Conservation (phyloP, 1,140 invertebrate species). For the Myzus persicae region DNA sequence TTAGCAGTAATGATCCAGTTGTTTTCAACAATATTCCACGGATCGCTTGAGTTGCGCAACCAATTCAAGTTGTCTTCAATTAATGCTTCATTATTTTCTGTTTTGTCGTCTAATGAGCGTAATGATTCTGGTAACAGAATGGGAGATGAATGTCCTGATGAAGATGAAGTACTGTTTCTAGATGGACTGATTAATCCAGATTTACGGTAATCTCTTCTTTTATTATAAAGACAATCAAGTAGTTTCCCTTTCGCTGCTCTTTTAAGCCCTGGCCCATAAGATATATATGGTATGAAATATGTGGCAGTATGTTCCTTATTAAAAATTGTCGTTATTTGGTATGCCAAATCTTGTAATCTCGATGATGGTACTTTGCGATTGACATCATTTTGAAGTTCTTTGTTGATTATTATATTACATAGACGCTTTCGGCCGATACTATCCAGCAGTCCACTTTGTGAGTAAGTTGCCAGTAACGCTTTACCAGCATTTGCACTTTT, state of each 20-base stretch:
- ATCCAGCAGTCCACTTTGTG: neutral
- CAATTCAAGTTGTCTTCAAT: neutral
- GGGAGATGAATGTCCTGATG: neutral
- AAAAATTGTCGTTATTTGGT: neutral
- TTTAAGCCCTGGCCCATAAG: neutral
- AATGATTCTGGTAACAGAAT: neutral
- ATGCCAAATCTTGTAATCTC: neutral
- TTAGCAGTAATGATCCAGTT: neutral
- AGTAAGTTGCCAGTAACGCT: neutral
- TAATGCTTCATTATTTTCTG: neutral
- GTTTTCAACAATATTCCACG: no score
- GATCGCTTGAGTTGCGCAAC: neutral
- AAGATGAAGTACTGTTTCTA: neutral
- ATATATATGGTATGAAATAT: constrained; percentile 21
- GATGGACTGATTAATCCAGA: neutral
- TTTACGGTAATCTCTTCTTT: neutral
- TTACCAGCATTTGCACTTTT: neutral
- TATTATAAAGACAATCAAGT: neutral
- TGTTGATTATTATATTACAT: neutral
- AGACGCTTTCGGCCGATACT: neutral
- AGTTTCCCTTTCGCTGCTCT: neutral
- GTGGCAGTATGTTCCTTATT: neutral
- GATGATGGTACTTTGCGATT: neutral
- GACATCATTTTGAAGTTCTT: neutral
- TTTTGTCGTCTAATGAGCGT: neutral